Base-by-base conservation (phyloP, 2,888 invertebrate genomes). In the Heteropelma amictum region DNA sequence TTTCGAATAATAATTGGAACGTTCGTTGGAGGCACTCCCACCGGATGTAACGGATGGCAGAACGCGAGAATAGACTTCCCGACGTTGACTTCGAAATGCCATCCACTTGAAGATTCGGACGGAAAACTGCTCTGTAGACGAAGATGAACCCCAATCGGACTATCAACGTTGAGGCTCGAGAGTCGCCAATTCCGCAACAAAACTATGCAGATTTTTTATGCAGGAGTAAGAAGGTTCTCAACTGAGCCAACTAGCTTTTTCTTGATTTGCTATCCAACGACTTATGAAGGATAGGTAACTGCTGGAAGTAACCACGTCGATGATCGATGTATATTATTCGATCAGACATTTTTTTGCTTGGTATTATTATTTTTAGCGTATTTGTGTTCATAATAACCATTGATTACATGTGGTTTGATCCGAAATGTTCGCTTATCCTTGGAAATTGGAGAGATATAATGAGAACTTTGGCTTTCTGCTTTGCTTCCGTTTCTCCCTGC, bases 91-190 rank as follows among this genome's bases (percentile, higher is more conserved):
- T n/a, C n/a, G 30, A 8, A 51, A 30, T 26, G 28, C 14, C 51
- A 51, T 51, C 28, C 30, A 28, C 3, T 51, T 51, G 7, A 51
- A 28, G 26, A 17, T 51, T 12, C 14, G 26, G 10, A 26, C 12
- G 28, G 30, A 30, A 28, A 28, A 14, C 28, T 14, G 14, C n/a
- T n/a, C n/a, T 10, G 28, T 8, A 30, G 45, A 26, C 10, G 30
- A 8, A 30, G 28, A 12, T n/a, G 5, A 8, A 51, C 28, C 10
- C 17, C 14, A 51, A 51, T 51, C 10, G 51, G 6, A 3, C 51
- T 28, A 51, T 51, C 51, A 51, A 51, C 26, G 4, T 23, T 51
- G 51, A 51, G 28, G 30, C 17, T 26, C 51, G n/a, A 26, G 51
- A 51, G 12, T 23, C 30, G 51, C 30, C 30, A 2, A n/a, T n/a